These are phyloP conservation scores for Diplogasteroides magnus DNA, from an alignment of 1,140 invertebrate species.

Conservation along the genomic window DNA sequence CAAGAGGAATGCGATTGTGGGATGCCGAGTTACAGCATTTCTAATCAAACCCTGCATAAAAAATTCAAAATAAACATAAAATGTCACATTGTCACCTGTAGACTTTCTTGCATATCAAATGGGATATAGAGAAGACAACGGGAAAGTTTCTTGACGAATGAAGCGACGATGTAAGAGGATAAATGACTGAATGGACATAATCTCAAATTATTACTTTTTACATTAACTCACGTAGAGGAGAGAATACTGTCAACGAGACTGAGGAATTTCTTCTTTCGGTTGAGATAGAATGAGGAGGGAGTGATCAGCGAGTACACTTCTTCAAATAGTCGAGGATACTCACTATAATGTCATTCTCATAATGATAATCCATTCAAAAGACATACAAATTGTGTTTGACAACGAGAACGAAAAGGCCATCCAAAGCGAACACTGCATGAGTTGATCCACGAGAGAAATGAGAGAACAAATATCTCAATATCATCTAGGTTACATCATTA, in stretches of 20 bases:
- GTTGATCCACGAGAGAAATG: constrained; percentile 68
- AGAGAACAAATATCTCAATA: constrained; percentile 62
- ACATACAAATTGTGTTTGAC: constrained; percentile 78
- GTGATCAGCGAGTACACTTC: constrained; percentile 87
- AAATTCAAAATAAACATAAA: not conserved
- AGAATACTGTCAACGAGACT: constrained; percentile 83
- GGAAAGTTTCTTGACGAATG: constrained; percentile 81
- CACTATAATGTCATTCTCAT: constrained; percentile 63
- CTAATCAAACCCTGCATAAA: not conserved
- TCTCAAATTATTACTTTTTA: no score
- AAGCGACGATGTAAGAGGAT: constrained; percentile 80
- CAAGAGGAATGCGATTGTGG: constrained; percentile 72
- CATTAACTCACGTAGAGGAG: constrained; percentile 82
- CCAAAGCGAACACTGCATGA: constrained; percentile 71
- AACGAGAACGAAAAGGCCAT: constrained; percentile 83
- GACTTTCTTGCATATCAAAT: constrained; percentile 70
- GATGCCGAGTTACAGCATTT: constrained; percentile 69
- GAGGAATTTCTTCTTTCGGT: constrained; percentile 76
- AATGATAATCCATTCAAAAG: no score
- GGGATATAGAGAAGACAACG: constrained; percentile 75
- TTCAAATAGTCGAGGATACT: constrained; percentile 88
- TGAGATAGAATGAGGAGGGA: constrained; percentile 79
- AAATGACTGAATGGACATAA: constrained; percentile 80
- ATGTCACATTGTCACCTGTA: not conserved
- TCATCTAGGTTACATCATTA: no score